Percentiles rank a stretch among this genome's conserved stretches.
Evolutionary conservation across 2,113 vertebrate genomes (phyloP).

Genomic region (Steatornis caripensis): DNA sequence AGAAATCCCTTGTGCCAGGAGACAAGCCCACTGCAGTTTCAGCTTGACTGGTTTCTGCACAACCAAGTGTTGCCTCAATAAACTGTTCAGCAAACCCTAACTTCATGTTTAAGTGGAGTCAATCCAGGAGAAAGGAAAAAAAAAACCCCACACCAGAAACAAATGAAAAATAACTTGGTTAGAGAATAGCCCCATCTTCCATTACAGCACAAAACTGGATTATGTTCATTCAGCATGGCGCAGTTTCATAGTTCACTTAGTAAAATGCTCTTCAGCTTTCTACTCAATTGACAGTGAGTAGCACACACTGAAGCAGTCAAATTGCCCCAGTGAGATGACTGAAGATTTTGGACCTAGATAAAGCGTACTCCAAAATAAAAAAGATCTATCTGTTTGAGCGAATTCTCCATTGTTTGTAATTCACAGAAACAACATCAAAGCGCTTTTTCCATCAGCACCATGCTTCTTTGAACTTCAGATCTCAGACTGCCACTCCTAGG

Average conservation of each 20-base stretch:
- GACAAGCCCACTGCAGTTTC: conserved; percentile 40
- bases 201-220: not conserved
- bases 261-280: not conserved
- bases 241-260: not conserved
- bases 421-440: not conserved
- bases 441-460: rapidly evolving
- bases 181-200: not conserved
- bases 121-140: not conserved
- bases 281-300: not conserved
- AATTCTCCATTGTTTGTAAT: not conserved
- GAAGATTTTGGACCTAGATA: not conserved
- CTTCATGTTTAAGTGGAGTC: not conserved
- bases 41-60: conserved; percentile 20
- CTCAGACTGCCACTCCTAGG: not conserved
- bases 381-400: not conserved
- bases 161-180: not conserved
- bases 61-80: not conserved
- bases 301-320: not conserved
- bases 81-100: not conserved
- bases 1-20: conserved; percentile 21
- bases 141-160: not conserved
- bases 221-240: not conserved
- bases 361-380: not conserved
- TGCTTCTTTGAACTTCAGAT: rapidly evolving
- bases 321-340: not conserved